Evolutionary conservation across 2,888 invertebrate species (phyloP).

Genomic region (Apamea crenata): DNA sequence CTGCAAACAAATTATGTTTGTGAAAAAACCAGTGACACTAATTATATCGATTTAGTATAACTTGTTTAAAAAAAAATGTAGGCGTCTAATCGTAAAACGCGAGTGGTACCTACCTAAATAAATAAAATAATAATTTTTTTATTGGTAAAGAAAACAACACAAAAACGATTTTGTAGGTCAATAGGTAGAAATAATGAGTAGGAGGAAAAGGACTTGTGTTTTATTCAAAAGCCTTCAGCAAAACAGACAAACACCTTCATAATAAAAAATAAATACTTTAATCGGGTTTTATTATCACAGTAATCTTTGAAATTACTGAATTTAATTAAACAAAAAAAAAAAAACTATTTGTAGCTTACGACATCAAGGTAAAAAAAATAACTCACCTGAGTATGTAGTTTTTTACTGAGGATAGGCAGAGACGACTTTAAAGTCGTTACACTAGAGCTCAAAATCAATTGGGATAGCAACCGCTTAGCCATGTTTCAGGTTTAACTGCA

Average conservation of each 20-base stretch:
- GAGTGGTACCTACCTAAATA: too few relatives aligned
- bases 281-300: not conserved
- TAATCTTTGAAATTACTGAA: slow-evolving; percentile 5
- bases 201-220: not conserved
- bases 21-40: not conserved
- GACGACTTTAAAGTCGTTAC: slow-evolving; percentile 25
- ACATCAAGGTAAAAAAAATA: not conserved
- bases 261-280: not conserved
- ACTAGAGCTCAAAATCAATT: slow-evolving; percentile 38
- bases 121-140: not conserved
- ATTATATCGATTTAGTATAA: too few relatives aligned
- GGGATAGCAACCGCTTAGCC: slow-evolving; percentile 43
- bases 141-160: not conserved
- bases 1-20: not conserved
- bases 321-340: not conserved
- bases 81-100: not conserved
- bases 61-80: not conserved
- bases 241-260: not conserved
- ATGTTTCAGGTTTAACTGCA: slow-evolving; percentile 19
- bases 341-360: not conserved
- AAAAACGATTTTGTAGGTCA: not conserved
- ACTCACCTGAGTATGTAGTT: slow-evolving; percentile 52
- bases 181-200: not conserved
- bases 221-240: not conserved
- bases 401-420: slow-evolving; percentile 38